A percentile compares a stretch with the other conserved stretches of the same genome.
These are phyloP conservation scores for Carcinoscorpius rotundicauda DNA, from an alignment of 1,140 invertebrate species.

Conservation along the genomic window DNA sequence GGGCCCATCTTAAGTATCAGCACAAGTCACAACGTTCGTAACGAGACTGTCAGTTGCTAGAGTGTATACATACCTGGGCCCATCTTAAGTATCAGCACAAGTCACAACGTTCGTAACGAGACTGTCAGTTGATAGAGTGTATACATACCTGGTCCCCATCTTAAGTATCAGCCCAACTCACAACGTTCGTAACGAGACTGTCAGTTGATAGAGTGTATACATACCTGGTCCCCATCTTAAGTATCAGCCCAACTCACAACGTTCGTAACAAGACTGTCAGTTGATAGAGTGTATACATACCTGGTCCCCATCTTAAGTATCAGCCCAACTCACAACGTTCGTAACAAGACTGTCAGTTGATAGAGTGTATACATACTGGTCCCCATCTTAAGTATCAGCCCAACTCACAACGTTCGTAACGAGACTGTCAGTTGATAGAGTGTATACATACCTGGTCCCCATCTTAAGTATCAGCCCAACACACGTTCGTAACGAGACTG, in stretches of 20 bases:
- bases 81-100: slow-evolving; percentile 85
- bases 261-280: no score
- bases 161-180: slow-evolving; percentile 34
- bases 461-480: slow-evolving; percentile 44
- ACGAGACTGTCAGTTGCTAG: no score
- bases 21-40: slow-evolving; percentile 50
- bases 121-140: no score
- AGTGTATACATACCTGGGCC: slow-evolving; percentile 51
- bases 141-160: slow-evolving; percentile 66
- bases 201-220: no score
- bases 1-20: slow-evolving; percentile 91
- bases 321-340: no score
- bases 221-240: slow-evolving; percentile 76
- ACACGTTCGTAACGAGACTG: no score
- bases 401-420: no score
- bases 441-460: slow-evolving; percentile 56
- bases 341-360: no score
- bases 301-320: slow-evolving; percentile 76
- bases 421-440: no score
- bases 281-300: not conserved
- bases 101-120: slow-evolving; percentile 38
- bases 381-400: slow-evolving; percentile 62
- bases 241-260: no score
- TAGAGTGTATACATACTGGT: slow-evolving; percentile 38
- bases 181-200: no score